Conservation (phyloP, 2,113 vertebrate genomes). For the Lichenostomus cassidix region DNA sequence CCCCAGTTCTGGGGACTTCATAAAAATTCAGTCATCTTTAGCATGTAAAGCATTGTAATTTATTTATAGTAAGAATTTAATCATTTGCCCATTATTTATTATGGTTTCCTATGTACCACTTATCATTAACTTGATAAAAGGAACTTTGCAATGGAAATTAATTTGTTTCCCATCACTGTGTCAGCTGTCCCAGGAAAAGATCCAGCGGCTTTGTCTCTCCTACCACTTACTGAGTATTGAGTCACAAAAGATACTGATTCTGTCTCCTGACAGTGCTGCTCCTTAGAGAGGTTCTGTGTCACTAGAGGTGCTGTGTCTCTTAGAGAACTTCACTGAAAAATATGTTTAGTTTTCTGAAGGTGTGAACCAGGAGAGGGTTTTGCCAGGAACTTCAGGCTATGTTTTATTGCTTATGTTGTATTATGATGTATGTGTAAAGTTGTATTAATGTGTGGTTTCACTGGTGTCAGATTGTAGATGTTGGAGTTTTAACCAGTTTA, state of each 20-base stretch:
- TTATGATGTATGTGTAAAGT: too few relatives aligned
- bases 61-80: neutral
- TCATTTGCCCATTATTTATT: neutral
- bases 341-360: neutral
- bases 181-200: neutral
- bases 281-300: too few relatives aligned
- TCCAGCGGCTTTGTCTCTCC: neutral
- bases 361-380: neutral
- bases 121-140: neutral
- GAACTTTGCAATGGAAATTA: neutral
- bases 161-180: neutral
- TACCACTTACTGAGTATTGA: neutral
- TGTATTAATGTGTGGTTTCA: neutral
- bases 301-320: neutral
- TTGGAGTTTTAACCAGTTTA: neutral
- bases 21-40: neutral
- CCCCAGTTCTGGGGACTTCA: rapidly evolving
- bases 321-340: neutral
- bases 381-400: neutral
- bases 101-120: neutral
- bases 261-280: neutral
- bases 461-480: neutral
- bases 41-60: neutral
- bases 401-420: neutral
- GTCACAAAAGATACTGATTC: neutral